A percentile compares a stretch with the other conserved stretches of the same genome.
phyloP scores from a whole-genome alignment of 2,888 invertebrate species.

The Baccha elongata region DNA sequence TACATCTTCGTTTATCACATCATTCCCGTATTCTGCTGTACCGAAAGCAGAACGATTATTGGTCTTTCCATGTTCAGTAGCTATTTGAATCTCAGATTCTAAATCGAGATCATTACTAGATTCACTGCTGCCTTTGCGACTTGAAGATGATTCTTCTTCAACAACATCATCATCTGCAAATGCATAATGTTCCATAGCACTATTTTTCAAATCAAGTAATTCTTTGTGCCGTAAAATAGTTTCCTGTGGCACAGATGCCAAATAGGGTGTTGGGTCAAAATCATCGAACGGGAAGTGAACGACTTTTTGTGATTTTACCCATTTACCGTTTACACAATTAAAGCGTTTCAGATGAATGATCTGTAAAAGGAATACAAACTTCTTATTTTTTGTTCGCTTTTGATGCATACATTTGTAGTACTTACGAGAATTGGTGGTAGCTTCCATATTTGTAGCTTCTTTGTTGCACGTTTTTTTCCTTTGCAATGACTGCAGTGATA shows the following conservation, averaged over 20 bases:
- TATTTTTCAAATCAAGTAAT: constrained; percentile 82
- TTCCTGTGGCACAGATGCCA: constrained; percentile 91
- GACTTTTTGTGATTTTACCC: constrained; percentile 97
- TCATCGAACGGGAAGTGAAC: constrained; percentile 94
- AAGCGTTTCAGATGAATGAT: constrained; percentile 96
- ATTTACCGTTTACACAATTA: constrained; percentile 94
- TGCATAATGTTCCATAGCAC: constrained; percentile 73
- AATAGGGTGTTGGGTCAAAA: constrained; percentile 93
- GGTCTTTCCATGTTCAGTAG: constrained; percentile 10
- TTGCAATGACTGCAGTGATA: constrained; percentile 94
- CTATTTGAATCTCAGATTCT: constrained; percentile 18
- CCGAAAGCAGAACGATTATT: constrained; percentile 14
- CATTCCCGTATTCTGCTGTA: constrained; percentile 46
- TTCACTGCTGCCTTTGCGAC: constrained; percentile 47
- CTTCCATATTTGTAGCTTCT: constrained; percentile 95
- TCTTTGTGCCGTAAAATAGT: constrained; percentile 88
- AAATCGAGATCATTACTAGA: constrained; percentile 62
- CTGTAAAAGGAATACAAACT: constrained; percentile 82
- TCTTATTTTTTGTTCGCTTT: too few species aligned
- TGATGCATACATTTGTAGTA: too few species aligned
- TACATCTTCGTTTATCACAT: constrained; percentile 72
- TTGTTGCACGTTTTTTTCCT: constrained; percentile 92
- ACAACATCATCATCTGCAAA: constrained; percentile 70
- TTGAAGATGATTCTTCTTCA: constrained; percentile 49
- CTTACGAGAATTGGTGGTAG: constrained; percentile 93